Percentiles rank a stretch among this genome's conserved stretches.
These are phyloP conservation scores for Monochamus alternatus DNA, from an alignment of 2,888 invertebrate genomes.

Conservation along the genomic window DNA sequence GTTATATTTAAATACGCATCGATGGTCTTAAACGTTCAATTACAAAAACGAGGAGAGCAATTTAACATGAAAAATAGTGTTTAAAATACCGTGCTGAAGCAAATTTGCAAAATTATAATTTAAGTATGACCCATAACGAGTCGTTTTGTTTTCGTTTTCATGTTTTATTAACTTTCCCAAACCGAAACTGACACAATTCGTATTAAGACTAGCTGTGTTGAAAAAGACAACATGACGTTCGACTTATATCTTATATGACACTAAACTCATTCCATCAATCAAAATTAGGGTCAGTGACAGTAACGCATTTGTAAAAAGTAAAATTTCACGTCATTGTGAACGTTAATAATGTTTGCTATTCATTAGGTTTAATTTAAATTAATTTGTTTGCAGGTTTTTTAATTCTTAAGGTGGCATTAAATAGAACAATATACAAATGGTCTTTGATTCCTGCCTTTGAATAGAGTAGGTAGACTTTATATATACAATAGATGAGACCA, in stretches of 20 bases:
- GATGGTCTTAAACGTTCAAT: conserved; percentile 26
- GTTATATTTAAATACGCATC: neutral
- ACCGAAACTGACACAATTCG: conserved; percentile 19
- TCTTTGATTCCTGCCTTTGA: conserved; percentile 16
- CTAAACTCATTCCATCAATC: conserved; percentile 61
- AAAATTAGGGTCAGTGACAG: conserved; percentile 62
- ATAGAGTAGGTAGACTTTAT: conserved; percentile 7
- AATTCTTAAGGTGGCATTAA: too few relatives aligned
- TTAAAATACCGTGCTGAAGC: conserved; percentile 1
- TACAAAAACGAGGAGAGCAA: conserved; percentile 17
- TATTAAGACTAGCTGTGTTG: neutral
- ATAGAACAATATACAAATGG: too few relatives aligned
- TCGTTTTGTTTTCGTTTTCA: neutral
- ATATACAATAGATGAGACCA: conserved; percentile 30
- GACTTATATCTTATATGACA: neutral
- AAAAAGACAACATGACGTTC: conserved; percentile 19
- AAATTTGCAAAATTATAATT: conserved; percentile 11
- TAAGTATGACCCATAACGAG: conserved; percentile 12
- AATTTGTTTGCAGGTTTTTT: too few relatives aligned
- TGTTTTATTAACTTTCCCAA: conserved; percentile 27
- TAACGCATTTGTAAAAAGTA: conserved; percentile 51
- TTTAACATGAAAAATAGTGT: conserved; percentile 22
- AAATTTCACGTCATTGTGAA: conserved; percentile 40
- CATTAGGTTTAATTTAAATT: too few relatives aligned
- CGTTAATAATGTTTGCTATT: too few relatives aligned